Percentiles rank a stretch among this genome's conserved stretches.
Conservation (phyloP, 2,113 vertebrate genomes). For the Gopherus evgoodei region DNA sequence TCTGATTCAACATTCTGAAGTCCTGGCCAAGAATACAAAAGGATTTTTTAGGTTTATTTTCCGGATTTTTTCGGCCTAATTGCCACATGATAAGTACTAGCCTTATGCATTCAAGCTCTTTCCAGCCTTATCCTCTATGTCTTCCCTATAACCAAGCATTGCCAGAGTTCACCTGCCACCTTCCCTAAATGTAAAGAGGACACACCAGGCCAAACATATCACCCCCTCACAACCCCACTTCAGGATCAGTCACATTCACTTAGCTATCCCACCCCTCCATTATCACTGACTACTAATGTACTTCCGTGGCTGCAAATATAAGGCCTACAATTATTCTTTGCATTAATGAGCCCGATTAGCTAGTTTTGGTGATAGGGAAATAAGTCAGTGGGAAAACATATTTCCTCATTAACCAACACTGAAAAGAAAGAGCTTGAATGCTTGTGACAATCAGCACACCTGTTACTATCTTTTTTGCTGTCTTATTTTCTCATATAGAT, state of each 20-base stretch:
- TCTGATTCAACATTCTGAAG: not conserved
- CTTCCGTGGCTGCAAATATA: constrained; percentile 50
- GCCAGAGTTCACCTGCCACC: not conserved
- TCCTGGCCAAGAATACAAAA: not conserved
- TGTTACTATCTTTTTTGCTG: not conserved
- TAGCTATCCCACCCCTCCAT: constrained; percentile 46
- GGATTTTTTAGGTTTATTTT: not conserved
- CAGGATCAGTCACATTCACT: constrained; percentile 30
- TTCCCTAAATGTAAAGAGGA: not conserved
- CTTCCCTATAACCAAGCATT: no score
- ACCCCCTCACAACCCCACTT: not conserved
- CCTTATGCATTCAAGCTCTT: not conserved
- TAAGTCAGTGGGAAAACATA: not conserved
- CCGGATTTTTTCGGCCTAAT: no score
- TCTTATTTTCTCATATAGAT: not conserved
- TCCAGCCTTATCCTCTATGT: not conserved
- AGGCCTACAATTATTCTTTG: constrained; percentile 48
- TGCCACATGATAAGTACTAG: not conserved
- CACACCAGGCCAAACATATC: not conserved
- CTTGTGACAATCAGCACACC: not conserved
- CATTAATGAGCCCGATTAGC: constrained; percentile 48
- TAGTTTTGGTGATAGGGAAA: constrained; percentile 44
- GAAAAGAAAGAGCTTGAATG: not conserved
- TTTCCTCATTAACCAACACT: not conserved
- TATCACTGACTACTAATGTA: constrained; percentile 56